A percentile compares a stretch with the other conserved stretches of the same genome.
These are phyloP conservation scores for Leucoptera coffeella DNA, from an alignment of 2,888 invertebrate species.

Conservation along the genomic window DNA sequence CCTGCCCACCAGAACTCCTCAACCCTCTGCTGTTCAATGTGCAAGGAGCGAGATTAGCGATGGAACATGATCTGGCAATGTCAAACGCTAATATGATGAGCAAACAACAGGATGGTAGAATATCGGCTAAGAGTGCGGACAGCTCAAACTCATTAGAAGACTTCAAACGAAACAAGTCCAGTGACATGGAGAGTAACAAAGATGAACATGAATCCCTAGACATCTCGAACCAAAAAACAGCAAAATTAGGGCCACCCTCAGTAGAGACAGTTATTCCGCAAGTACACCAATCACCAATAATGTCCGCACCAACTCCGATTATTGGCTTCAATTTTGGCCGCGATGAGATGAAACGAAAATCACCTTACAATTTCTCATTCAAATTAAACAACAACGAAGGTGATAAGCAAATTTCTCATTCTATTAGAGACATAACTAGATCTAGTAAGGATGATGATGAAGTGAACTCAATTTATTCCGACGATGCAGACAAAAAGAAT, in stretches of 20 bases:
- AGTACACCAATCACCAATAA: conserved; percentile 59
- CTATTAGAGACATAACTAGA: conserved; percentile 8
- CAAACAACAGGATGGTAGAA: conserved; percentile 37
- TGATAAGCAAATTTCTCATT: conserved; percentile 13
- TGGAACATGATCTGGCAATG: conserved; percentile 45
- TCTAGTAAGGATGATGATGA: conserved; percentile 22
- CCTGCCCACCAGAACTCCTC: conserved; percentile 56
- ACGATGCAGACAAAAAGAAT: conserved; percentile 25
- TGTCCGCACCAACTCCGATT: conserved; percentile 41
- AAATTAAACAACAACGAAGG: conserved; percentile 26
- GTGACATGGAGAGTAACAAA: conserved; percentile 21
- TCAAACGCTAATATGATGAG: conserved; percentile 47
- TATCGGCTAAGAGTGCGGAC: conserved; percentile 39
- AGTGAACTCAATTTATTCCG: conserved; percentile 25
- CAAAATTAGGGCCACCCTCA: conserved; percentile 61
- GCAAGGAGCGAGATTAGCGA: conserved; percentile 39
- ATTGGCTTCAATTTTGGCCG: conserved; percentile 22
- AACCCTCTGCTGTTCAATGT: conserved; percentile 62
- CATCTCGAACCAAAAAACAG: conserved; percentile 25
- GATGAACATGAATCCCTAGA: conserved; percentile 27
- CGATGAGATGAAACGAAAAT: conserved; percentile 27
- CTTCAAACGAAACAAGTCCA: conserved; percentile 23
- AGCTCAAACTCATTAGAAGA: conserved; percentile 37
- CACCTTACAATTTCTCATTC: conserved; percentile 27
- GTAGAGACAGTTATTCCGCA: conserved; percentile 60